These are phyloP conservation scores for Saxidomus purpurata DNA, from an alignment of 1,140 invertebrate species.

Conservation along the genomic window DNA sequence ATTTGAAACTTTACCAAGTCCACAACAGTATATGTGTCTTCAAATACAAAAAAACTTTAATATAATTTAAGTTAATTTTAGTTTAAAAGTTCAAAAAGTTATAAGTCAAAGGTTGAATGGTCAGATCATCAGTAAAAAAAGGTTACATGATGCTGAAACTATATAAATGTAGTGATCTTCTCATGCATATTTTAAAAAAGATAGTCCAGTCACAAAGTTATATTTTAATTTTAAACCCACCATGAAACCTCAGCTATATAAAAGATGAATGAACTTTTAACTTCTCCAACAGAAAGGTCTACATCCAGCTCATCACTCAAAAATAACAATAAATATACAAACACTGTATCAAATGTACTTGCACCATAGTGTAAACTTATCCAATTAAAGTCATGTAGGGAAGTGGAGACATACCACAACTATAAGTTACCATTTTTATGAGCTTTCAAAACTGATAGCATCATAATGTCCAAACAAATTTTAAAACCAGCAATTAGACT, in stretches of 20 bases:
- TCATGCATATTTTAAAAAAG: too few relatives aligned
- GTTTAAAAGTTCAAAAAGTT: conserved; percentile 14
- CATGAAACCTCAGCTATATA: not conserved
- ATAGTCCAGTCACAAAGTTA: not conserved
- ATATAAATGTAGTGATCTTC: not conserved
- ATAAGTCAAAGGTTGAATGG: not conserved
- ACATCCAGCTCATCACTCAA: not conserved
- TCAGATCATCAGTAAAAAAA: too few relatives aligned
- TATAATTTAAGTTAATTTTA: too few relatives aligned
- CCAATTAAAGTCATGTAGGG: conserved; percentile 1
- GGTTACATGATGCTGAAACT: not conserved
- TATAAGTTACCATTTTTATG: conserved; percentile 7
- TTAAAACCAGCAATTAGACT: not conserved
- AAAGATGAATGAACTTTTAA: too few relatives aligned
- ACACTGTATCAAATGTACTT: not conserved
- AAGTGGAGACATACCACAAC: not conserved
- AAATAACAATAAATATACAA: not conserved
- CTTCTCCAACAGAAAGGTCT: not conserved
- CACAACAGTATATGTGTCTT: too few relatives aligned
- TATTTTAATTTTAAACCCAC: not conserved
- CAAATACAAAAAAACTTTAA: too few relatives aligned
- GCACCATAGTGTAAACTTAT: not conserved
- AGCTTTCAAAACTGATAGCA: conserved; percentile 10
- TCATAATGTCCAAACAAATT: conserved; percentile 4
- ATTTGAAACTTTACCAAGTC: too few relatives aligned